A percentile compares a stretch with the other conserved stretches of the same genome.
Evolutionary conservation across 2,113 vertebrate genomes (phyloP).

Genomic region (Amblyopsis rosae): DNA sequence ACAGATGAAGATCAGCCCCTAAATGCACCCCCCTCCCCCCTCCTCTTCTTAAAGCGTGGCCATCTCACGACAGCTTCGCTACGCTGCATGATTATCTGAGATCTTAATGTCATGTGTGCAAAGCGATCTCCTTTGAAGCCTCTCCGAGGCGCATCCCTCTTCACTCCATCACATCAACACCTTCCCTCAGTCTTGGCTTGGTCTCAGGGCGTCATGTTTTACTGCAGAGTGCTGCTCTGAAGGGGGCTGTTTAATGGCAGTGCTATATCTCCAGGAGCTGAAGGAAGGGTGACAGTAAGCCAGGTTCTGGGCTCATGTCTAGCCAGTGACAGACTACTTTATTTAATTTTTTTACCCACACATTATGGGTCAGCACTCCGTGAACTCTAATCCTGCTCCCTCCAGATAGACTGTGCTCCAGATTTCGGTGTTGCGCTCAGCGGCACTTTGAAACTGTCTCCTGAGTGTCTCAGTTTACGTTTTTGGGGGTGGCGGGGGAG

Average conservation of each 20-base stretch:
- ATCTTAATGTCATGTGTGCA: constrained; percentile 74
- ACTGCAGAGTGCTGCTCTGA: constrained; percentile 52
- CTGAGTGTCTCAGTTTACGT: constrained; percentile 60
- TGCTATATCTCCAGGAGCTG: constrained; percentile 21
- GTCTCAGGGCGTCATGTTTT: constrained; percentile 62
- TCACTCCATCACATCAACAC: constrained; percentile 69
- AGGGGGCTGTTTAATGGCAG: constrained; percentile 47
- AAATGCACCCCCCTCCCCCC: constrained; percentile 43
- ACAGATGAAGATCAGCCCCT: constrained; percentile 39
- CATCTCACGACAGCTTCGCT: constrained; percentile 53
- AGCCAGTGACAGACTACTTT: constrained; percentile 24
- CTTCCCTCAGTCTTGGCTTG: constrained; percentile 63
- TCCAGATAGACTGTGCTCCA: constrained; percentile 45
- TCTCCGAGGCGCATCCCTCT: constrained; percentile 46
- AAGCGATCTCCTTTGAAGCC: constrained; percentile 71
- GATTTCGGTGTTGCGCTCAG: constrained; percentile 45
- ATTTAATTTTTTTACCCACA: background rate
- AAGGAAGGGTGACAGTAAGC: constrained; percentile 13
- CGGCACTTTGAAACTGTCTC: constrained; percentile 60
- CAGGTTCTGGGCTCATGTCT: constrained; percentile 39
- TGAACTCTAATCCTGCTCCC: constrained; percentile 12
- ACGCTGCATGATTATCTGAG: constrained; percentile 67
- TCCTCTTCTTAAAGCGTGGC: constrained; percentile 35
- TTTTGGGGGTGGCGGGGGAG: constrained; percentile 40
- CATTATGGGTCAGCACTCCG: constrained; percentile 23